Percentiles rank a stretch among this genome's conserved stretches.
These are phyloP conservation scores for Cheilosia urbana DNA, from an alignment of 2,888 invertebrate species.

Conservation along the genomic window DNA sequence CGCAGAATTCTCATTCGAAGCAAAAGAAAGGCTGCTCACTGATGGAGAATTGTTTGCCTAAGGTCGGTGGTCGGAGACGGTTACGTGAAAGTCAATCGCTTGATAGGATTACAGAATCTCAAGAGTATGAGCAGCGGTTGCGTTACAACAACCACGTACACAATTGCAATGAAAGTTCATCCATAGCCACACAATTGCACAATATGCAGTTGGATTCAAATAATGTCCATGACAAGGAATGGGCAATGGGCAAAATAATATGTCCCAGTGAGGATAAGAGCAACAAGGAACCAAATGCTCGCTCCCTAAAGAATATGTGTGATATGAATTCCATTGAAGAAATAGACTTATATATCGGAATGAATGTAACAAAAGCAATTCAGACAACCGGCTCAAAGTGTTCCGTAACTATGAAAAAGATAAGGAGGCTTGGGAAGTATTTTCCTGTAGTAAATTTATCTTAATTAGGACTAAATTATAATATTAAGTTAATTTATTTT, in stretches of 20 bases:
- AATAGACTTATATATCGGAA: conserved; percentile 82
- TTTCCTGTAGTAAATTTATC: conserved; percentile 86
- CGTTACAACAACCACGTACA: conserved; percentile 77
- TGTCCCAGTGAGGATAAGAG: conserved; percentile 55
- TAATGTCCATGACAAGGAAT: conserved; percentile 76
- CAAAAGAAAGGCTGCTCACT: conserved; percentile 76
- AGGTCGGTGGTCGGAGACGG: conserved; percentile 87
- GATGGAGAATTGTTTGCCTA: conserved; percentile 82
- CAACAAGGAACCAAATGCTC: conserved; percentile 63
- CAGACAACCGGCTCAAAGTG: conserved; percentile 83
- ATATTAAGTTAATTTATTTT: conserved; percentile 69
- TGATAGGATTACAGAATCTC: conserved; percentile 93
- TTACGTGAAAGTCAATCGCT: conserved; percentile 93
- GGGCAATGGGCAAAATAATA: conserved; percentile 66
- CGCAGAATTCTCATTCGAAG: conserved; percentile 80
- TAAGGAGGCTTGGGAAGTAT: conserved; percentile 88
- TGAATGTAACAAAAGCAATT: conserved; percentile 83
- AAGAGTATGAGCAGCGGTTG: conserved; percentile 86
- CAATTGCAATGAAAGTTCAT: conserved; percentile 77
- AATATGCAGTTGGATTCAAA: conserved; percentile 78
- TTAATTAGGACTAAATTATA: conserved; percentile 76
- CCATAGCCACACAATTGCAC: conserved; percentile 43
- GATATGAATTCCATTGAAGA: conserved; percentile 82
- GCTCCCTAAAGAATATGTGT: conserved; percentile 80
- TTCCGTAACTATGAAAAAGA: conserved; percentile 84